phyloP scores from a whole-genome alignment of 1,140 invertebrate species.

The Ganaspis sp. region DNA sequence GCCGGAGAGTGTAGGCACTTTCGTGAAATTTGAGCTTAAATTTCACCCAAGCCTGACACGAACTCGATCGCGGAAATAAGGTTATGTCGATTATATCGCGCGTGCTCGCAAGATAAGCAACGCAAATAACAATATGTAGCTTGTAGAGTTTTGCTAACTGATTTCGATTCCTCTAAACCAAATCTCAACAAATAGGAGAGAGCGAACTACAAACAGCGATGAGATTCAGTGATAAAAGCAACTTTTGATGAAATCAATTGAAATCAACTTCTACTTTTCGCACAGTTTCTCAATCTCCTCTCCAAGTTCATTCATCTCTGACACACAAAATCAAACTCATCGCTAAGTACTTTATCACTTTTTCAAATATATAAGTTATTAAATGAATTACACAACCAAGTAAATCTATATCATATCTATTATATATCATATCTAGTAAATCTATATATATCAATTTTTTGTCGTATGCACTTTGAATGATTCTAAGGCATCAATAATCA shows the following conservation, averaged over 20 bases:
- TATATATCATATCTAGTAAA: no score
- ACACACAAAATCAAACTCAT: not conserved
- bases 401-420: no score
- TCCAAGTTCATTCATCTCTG: conserved; percentile 17
- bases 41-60: conserved; percentile 62
- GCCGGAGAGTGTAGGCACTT: conserved; percentile 51
- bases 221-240: conserved; percentile 43
- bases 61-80: conserved; percentile 62
- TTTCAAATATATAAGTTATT: no score
- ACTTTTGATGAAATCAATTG: conserved; percentile 13
- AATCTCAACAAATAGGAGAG: conserved; percentile 20
- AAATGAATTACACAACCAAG: no score
- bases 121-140: conserved; percentile 20
- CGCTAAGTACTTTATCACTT: no score
- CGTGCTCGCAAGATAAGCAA: conserved; percentile 41
- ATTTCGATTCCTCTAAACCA: conserved; percentile 29
- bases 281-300: conserved; percentile 36
- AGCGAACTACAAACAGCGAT: conserved; percentile 32
- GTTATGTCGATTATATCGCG: conserved; percentile 62
- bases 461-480: no score
- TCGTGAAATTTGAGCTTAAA: conserved; percentile 66
- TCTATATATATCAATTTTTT: no score
- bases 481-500: no score
- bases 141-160: conserved; percentile 18
- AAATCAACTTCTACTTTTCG: conserved; percentile 24